A percentile compares a stretch with the other conserved stretches of the same genome.
These are phyloP conservation scores for Epiperipatus broadwayi DNA, from an alignment of 2,888 invertebrate species.

Conservation along the genomic window DNA sequence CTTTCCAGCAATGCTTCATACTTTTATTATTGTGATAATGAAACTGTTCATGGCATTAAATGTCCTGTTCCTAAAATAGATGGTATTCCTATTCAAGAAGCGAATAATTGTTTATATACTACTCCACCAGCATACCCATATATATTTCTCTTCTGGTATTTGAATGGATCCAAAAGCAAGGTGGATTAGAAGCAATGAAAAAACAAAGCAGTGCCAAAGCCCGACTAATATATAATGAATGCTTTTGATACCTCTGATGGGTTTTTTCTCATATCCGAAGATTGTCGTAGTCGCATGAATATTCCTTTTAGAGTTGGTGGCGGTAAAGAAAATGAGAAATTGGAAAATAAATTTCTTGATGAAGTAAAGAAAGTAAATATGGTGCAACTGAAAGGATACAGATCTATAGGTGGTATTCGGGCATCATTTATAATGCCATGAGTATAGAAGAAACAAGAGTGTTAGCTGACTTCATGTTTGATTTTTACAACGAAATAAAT, in stretches of 20 bases:
- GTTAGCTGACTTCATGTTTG: constrained; percentile 61
- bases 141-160: constrained; percentile 80
- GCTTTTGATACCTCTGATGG: constrained; percentile 61
- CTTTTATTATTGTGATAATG: constrained; percentile 89
- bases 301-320: constrained; percentile 63
- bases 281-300: constrained; percentile 69
- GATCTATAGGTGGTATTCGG: constrained; percentile 82
- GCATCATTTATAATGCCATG: constrained; percentile 91
- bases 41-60: constrained; percentile 92
- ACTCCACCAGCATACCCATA: constrained; percentile 84
- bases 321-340: constrained; percentile 43
- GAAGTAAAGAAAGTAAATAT: constrained; percentile 56
- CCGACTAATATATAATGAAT: constrained; percentile 53
- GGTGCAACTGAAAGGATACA: constrained; percentile 83
- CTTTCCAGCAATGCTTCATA: constrained; percentile 76
- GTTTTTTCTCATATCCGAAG: too few relatives aligned
- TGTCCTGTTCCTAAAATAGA: constrained; percentile 52
- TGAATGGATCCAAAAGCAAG: constrained; percentile 68
- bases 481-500: too few relatives aligned
- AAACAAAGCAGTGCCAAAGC: constrained; percentile 43
- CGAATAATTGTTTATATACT: constrained; percentile 76
- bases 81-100: constrained; percentile 57
- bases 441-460: constrained; percentile 53
- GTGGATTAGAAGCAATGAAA: constrained; percentile 67
- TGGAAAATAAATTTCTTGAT: constrained; percentile 68